A percentile compares a stretch with the other conserved stretches of the same genome.
Conservation (phyloP, 2,797 vertebrate genomes). For the Lithobates pipiens region DNA sequence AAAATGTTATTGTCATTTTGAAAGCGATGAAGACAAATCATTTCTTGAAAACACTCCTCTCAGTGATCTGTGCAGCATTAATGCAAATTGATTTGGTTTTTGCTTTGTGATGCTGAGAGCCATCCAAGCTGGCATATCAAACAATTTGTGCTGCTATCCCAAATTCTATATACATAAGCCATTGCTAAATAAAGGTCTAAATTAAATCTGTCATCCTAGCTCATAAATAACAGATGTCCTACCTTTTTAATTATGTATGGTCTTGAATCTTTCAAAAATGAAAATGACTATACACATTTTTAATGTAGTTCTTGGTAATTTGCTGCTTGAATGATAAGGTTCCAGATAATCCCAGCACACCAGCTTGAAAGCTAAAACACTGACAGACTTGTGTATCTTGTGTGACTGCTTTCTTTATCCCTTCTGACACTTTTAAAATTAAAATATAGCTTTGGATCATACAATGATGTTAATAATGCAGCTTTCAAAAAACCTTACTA, state of each 20-base stretch:
- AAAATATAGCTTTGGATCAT: constrained; percentile 77
- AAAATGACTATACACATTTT: constrained; percentile 83
- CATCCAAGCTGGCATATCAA: constrained; percentile 59
- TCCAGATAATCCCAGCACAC: constrained; percentile 79
- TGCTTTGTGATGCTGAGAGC: constrained; percentile 28
- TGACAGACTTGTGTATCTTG: constrained; percentile 73
- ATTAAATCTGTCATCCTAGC: constrained; percentile 84
- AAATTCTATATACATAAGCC: constrained; percentile 72
- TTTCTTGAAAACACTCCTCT: constrained; percentile 4
- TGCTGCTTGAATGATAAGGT: constrained; percentile 82
- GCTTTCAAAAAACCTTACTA: constrained; percentile 66
- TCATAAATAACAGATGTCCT: constrained; percentile 91
- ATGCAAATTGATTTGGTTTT: constrained; percentile 41
- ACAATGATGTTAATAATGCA: constrained; percentile 78
- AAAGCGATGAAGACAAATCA: constrained; percentile 1
- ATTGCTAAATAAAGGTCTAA: constrained; percentile 78
- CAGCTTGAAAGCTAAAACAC: constrained; percentile 81
- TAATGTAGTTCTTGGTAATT: constrained; percentile 87
- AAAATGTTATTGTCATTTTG: background rate
- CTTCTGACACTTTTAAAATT: constrained; percentile 75
- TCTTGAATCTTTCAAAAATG: constrained; percentile 83
- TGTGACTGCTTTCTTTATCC: constrained; percentile 72
- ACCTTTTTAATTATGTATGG: constrained; percentile 87
- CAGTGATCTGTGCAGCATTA: constrained; percentile 23
- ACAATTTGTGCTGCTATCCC: constrained; percentile 72